Base-by-base conservation (phyloP, 2,888 invertebrate species). In the Drosophila mimetica region DNA sequence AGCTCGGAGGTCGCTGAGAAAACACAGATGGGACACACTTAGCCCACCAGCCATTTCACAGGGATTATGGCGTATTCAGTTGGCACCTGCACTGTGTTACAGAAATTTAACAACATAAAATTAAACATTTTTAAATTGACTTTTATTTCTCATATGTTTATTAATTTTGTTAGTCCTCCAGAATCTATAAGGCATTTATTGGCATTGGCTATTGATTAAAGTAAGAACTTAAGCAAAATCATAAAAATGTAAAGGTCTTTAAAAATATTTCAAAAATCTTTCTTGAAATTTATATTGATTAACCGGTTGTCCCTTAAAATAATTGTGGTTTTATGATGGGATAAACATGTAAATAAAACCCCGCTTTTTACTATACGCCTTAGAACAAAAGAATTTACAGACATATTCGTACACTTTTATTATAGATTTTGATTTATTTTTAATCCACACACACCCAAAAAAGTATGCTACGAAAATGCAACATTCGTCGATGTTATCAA, bases 11-110 rank as follows among this genome's bases (percentile, higher is more conserved):
- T 52, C 32, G 55, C 51, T 47, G 63, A 42, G 57, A 41, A 71
- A 69, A 71, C 64, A 51, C 72, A 63, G 64, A 63, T 71, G 72
- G 41, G 48, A 34, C 44, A 48, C 39, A 53, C 46, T 47, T 46
- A 6, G 36, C 34, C 30, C 42, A 14, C n/a, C n/a, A 51, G 44
- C 51, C 47, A 50, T 71, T 71, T 64, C 52, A 18, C 28, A 14
- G 37, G 53, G 73, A 72, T 71, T 72, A 71, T 44, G 53, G 50
- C 42, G 22, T 37, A 42, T 48, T n/a, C 57, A 41, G 51, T 20
- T 71, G 48, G n/a, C 71, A 70, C 36, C 30, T 42, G 55, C 34
- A 52, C 66, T 46, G 37, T 32, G 66, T 20, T 39, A 22, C 42
- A 37, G 16, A 9, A 25, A 22, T 48, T 30, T 28, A 30, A 47